Conservation (phyloP, 2,888 invertebrate species). For the Liposcelis brunnea region DNA sequence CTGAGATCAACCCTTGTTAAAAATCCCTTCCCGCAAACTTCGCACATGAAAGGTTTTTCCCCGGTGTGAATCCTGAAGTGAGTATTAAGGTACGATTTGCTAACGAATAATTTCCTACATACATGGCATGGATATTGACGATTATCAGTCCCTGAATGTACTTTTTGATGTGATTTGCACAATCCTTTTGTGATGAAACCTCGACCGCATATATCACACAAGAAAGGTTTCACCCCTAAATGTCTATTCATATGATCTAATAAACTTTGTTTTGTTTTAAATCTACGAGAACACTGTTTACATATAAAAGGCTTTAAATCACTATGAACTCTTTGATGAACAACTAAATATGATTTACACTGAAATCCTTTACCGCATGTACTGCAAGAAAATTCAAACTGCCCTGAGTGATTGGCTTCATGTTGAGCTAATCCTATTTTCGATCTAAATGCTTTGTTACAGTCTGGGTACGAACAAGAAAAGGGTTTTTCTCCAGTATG, state of each 20-base stretch:
- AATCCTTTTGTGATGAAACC: conserved; percentile 42
- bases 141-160: conserved; percentile 39
- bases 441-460: conserved; percentile 39
- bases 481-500: conserved; percentile 42
- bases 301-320: conserved; percentile 39
- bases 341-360: conserved; percentile 39
- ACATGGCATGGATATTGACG: conserved; percentile 38
- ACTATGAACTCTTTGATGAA: conserved; percentile 41
- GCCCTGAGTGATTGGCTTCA: conserved; percentile 39
- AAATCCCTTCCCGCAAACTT: conserved; percentile 42
- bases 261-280: conserved; percentile 40
- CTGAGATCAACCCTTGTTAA: conserved; percentile 38
- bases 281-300: conserved; percentile 35
- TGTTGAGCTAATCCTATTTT: conserved; percentile 42
- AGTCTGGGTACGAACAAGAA: conserved; percentile 30
- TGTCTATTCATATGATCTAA: conserved; percentile 41
- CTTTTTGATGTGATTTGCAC: conserved; percentile 38
- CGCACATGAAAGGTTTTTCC: conserved; percentile 40
- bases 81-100: conserved; percentile 40
- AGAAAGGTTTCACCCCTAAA: conserved; percentile 39
- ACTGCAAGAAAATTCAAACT: conserved; percentile 36
- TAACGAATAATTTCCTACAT: conserved; percentile 41
- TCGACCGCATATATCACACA: conserved; percentile 37
- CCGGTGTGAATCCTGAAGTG: conserved; percentile 40
- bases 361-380: conserved; percentile 43